These are phyloP conservation scores for Centropristis striata DNA, from an alignment of 2,113 vertebrate genomes.

Conservation along the genomic window DNA sequence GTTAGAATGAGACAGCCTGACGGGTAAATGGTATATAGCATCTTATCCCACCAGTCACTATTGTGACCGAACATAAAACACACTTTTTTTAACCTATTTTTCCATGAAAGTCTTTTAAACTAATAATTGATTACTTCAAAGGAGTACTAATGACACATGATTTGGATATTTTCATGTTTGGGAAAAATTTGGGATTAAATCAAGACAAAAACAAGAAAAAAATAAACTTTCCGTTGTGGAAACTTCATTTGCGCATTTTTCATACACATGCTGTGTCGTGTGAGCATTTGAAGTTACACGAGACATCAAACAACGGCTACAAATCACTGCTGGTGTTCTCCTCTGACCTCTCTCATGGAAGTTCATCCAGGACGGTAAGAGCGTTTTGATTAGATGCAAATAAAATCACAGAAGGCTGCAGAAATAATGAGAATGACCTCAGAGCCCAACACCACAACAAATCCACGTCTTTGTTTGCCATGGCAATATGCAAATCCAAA, in stretches of 20 bases:
- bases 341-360: not conserved
- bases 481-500: not conserved
- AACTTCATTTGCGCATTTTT: not conserved
- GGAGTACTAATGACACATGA: no score
- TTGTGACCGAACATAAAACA: no score
- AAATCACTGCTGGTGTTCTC: not conserved
- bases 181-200: no score
- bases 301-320: not conserved
- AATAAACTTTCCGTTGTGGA: no score
- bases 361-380: not conserved
- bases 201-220: no score
- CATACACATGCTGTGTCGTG: not conserved
- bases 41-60: no score
- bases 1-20: no score
- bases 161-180: no score
- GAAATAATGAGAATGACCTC: not conserved
- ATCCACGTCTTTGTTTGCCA: not conserved
- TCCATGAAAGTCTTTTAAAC: no score
- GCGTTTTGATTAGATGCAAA: conserved; percentile 5
- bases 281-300: not conserved
- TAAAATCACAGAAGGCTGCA: not conserved
- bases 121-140: no score
- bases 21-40: no score
- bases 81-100: no score
- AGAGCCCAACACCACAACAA: not conserved